Percentiles rank a stretch among this genome's conserved stretches.
Conservation (phyloP, 2,113 vertebrate species). For the Sturnus vulgaris region DNA sequence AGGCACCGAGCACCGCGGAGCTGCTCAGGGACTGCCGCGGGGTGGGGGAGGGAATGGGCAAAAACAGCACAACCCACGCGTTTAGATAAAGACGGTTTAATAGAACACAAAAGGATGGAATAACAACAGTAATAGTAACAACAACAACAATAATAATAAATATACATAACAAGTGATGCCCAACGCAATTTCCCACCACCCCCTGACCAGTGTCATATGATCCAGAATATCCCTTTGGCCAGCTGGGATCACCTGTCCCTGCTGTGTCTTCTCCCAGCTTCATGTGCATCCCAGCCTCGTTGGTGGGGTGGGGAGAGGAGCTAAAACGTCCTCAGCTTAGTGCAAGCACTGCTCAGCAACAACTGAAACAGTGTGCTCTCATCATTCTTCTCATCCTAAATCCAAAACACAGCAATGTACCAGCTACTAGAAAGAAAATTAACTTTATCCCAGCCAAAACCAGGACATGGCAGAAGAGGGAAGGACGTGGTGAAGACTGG, state of each 20-base stretch:
- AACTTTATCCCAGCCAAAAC: background rate
- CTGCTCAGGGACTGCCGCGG: background rate
- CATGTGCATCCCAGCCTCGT: background rate
- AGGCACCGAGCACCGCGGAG: background rate
- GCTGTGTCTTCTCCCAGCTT: background rate
- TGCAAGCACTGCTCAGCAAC: background rate
- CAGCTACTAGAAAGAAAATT: background rate
- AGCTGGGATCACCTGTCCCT: background rate
- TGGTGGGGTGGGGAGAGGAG: background rate
- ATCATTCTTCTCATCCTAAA: background rate
- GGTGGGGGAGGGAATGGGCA: background rate
- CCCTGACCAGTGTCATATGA: background rate
- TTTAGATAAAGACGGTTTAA: background rate
- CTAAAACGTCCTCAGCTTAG: background rate
- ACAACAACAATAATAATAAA: background rate
- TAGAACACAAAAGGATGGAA: background rate
- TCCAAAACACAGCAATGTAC: background rate
- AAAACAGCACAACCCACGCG: rapidly evolving
- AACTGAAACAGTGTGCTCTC: background rate
- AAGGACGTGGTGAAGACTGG: background rate
- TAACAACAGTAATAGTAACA: background rate
- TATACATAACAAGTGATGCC: background rate
- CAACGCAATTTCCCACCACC: background rate
- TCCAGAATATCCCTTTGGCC: background rate
- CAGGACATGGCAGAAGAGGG: background rate